Percentiles rank a stretch among this genome's conserved stretches.
phyloP scores from a whole-genome alignment of 2,113 vertebrate genomes.

The Acanthisitta chloris region DNA sequence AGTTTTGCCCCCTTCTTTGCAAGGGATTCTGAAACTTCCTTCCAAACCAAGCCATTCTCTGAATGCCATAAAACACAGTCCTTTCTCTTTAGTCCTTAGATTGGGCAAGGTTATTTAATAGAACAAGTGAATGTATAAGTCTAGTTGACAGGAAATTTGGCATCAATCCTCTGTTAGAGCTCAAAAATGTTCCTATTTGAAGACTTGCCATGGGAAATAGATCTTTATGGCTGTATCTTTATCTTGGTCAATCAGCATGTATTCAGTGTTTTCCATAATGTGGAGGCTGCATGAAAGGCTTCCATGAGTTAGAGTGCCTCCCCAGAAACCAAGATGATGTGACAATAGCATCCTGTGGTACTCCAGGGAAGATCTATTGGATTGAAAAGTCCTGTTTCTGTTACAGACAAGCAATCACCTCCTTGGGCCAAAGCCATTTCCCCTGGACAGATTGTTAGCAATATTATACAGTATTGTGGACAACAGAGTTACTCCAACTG shows the following conservation, averaged over 20 bases:
- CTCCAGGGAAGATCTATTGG: not conserved
- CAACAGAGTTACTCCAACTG: constrained; percentile 89
- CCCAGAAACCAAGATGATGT: not conserved
- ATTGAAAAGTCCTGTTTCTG: not conserved
- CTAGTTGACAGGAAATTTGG: not conserved
- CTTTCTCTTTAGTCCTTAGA: not conserved
- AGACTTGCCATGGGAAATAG: not conserved
- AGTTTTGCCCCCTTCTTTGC: not conserved
- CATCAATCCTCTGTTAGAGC: not conserved
- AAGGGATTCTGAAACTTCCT: not conserved
- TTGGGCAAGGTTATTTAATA: not conserved
- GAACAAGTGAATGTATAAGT: not conserved
- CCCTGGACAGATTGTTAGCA: constrained; percentile 91
- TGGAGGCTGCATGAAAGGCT: not conserved
- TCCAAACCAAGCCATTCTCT: not conserved
- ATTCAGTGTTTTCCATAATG: not conserved
- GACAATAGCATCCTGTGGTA: not conserved
- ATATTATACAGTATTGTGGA: constrained; percentile 97
- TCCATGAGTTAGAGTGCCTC: not conserved
- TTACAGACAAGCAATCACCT: constrained; percentile 95
- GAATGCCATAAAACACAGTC: not conserved
- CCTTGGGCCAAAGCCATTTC: constrained; percentile 95
- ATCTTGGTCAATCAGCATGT: not conserved
- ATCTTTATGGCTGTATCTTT: not conserved
- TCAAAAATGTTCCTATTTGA: not conserved